These are phyloP conservation scores for Anastatus disparis DNA, from an alignment of 1,140 invertebrate species.

Conservation along the genomic window DNA sequence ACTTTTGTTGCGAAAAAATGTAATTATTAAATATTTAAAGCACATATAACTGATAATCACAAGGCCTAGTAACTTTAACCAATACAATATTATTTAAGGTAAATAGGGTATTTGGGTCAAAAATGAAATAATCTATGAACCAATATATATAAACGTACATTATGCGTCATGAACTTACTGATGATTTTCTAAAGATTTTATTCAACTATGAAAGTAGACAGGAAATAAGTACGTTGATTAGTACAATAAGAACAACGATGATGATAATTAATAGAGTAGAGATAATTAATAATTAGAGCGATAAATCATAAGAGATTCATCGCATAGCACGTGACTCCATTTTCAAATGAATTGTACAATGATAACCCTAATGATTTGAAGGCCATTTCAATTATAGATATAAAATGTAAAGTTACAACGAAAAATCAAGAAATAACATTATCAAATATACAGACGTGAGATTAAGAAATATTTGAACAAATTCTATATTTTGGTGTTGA, in stretches of 20 bases:
- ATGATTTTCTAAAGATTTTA: no score
- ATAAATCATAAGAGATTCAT: constrained; percentile 8
- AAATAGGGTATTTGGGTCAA: not conserved
- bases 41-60: not conserved
- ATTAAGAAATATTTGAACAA: not conserved
- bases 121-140: not conserved
- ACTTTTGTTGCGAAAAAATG: not conserved
- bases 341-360: constrained; percentile 33
- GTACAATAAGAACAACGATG: no score
- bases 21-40: not conserved
- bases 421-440: constrained; percentile 24
- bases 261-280: no score
- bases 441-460: not conserved
- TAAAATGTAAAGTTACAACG: constrained; percentile 30
- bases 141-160: not conserved
- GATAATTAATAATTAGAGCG: no score
- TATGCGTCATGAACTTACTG: not conserved
- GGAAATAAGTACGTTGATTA: no score
- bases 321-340: constrained; percentile 15
- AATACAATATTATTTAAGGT: not conserved
- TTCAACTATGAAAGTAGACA: no score
- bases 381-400: constrained; percentile 18
- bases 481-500: not conserved
- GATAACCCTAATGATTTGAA: constrained; percentile 6
- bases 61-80: not conserved